Percentiles rank a stretch among this genome's conserved stretches.
Conservation (phyloP, 2,797 vertebrate genomes). For the Falco novaeseelandiae region DNA sequence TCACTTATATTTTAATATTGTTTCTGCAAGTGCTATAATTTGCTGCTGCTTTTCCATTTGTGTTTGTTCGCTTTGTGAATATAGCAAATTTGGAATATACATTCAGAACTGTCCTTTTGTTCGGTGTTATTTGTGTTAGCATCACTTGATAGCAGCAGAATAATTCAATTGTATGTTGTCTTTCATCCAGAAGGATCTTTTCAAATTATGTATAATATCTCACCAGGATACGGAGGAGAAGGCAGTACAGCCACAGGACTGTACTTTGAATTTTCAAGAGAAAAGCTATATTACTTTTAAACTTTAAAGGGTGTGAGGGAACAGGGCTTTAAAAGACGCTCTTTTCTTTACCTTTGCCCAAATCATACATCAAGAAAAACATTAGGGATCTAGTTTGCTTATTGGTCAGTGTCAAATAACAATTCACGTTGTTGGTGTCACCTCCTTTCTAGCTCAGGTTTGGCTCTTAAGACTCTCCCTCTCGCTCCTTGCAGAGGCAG, state of each 20-base stretch:
- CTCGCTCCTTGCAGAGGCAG: not conserved
- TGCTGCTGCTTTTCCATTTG: slow-evolving; percentile 66
- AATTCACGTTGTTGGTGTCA: not conserved
- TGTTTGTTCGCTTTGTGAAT: slow-evolving; percentile 64
- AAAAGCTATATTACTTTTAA: not conserved
- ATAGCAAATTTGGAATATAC: slow-evolving; percentile 48
- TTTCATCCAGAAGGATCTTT: slow-evolving; percentile 49
- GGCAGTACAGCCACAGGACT: not conserved
- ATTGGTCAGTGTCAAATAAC: not conserved
- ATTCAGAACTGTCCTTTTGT: slow-evolving; percentile 61
- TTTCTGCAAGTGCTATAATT: slow-evolving; percentile 69
- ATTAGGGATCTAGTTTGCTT: not conserved
- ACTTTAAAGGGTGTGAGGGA: not conserved
- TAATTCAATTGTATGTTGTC: slow-evolving; percentile 33
- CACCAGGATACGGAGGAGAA: not conserved
- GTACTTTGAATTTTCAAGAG: not conserved
- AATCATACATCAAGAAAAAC: not conserved
- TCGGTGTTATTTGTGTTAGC: slow-evolving; percentile 55
- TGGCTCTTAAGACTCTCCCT: not conserved
- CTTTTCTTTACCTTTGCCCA: not conserved
- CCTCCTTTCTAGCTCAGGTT: not conserved
- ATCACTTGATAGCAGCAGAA: slow-evolving; percentile 49
- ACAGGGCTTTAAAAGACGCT: not conserved
- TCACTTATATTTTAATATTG: slow-evolving; percentile 80
- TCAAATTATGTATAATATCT: not conserved